Conservation (phyloP, 2,888 invertebrate genomes). For the Emmelina monodactyla region DNA sequence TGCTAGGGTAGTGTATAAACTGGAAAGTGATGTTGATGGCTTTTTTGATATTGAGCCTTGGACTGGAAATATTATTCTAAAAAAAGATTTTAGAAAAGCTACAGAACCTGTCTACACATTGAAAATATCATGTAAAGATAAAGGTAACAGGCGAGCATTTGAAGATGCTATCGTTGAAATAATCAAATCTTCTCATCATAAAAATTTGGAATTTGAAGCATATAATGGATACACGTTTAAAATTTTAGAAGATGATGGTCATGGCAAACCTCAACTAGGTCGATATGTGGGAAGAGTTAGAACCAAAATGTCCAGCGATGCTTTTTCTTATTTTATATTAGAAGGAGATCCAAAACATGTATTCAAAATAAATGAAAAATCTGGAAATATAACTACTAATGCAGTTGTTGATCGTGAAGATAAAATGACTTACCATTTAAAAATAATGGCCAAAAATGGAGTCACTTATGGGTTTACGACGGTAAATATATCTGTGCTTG, state of each 20-base stretch:
- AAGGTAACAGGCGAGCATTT: conserved; percentile 75
- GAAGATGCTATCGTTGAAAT: conserved; percentile 85
- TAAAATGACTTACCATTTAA: conserved; percentile 77
- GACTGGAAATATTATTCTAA: conserved; percentile 78
- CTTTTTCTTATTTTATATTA: conserved; percentile 77
- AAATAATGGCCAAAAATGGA: conserved; percentile 80
- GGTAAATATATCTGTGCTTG: conserved; percentile 83
- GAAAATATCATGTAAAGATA: conserved; percentile 81
- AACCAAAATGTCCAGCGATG: conserved; percentile 68
- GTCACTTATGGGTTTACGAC: conserved; percentile 78
- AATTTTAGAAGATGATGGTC: conserved; percentile 82
- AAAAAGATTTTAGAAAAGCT: conserved; percentile 69
- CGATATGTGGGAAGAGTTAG: conserved; percentile 82
- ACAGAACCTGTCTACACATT: conserved; percentile 76
- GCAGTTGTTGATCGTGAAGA: conserved; percentile 86
- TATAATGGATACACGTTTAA: conserved; percentile 83
- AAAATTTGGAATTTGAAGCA: conserved; percentile 77
- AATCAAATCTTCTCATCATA: conserved; percentile 74
- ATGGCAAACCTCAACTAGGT: conserved; percentile 65
- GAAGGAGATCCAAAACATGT: conserved; percentile 80
- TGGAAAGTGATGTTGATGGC: conserved; percentile 82
- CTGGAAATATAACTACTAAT: conserved; percentile 80
- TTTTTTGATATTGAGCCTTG: conserved; percentile 81
- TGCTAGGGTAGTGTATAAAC: conserved; percentile 78
- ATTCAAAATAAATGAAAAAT: conserved; percentile 81